phyloP scores from a whole-genome alignment of 2,888 invertebrate genomes.

The Pyrgus malvae region DNA sequence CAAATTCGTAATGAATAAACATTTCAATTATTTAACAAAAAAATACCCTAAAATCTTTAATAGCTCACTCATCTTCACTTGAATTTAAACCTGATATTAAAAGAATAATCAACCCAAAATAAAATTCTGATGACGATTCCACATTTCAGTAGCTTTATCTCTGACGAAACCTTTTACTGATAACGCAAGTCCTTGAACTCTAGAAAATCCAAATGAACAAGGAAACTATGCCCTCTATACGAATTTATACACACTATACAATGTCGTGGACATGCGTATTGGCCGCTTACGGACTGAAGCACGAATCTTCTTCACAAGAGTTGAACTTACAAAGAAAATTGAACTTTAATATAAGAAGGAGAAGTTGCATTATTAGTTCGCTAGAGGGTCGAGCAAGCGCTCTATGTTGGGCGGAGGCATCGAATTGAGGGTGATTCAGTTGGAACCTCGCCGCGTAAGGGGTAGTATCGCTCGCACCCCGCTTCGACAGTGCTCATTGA shows the following conservation, averaged over 20 bases:
- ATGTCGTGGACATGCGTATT: slow-evolving; percentile 80
- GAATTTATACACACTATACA: slow-evolving; percentile 66
- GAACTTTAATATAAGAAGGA: slow-evolving; percentile 39
- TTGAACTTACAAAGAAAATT: slow-evolving; percentile 42
- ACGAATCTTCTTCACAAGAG: slow-evolving; percentile 73
- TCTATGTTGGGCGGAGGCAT: slow-evolving; percentile 80
- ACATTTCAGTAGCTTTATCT: too few species aligned
- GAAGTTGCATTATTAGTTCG: slow-evolving; percentile 45
- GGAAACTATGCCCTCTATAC: slow-evolving; percentile 75
- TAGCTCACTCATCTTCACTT: too few species aligned
- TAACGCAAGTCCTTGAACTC: slow-evolving; percentile 77
- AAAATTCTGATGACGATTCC: too few species aligned
- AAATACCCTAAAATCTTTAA: too few species aligned
- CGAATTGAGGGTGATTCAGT: slow-evolving; percentile 78
- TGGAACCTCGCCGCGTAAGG: slow-evolving; percentile 70
- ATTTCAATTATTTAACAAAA: too few species aligned
- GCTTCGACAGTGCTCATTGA: slow-evolving; percentile 63
- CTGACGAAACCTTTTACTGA: slow-evolving; percentile 58
- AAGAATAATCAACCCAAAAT: too few species aligned
- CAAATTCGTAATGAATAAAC: too few species aligned
- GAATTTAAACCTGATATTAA: too few species aligned
- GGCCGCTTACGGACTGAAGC: slow-evolving; percentile 73
- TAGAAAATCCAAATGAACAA: slow-evolving; percentile 74
- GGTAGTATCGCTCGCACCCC: slow-evolving; percentile 65
- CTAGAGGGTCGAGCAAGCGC: slow-evolving; percentile 68